Evolutionary conservation across 2,113 vertebrate species (phyloP), one percentile per base, ranked within the genome.

Genomic region (Sigmodon hispidus): DNA sequence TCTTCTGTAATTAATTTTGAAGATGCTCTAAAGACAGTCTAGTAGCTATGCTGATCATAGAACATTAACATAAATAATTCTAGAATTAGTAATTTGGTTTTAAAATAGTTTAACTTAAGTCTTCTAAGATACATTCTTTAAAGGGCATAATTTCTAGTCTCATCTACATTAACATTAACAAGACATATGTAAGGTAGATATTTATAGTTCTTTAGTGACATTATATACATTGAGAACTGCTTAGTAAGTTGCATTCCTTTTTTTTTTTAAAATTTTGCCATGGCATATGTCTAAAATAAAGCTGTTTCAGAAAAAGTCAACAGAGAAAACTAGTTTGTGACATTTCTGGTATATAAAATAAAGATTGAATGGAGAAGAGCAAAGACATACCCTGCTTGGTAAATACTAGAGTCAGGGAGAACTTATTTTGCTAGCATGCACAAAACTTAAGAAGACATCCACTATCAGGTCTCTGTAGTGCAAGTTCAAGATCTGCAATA

Each of bases 21-120:
- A 81, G 29, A 5, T 0, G 0, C 3, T 0, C 7, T 15, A 9
- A 83, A 16, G 5, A 40, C 0, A 36, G 22, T 24, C 43, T 26
- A 77, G 5, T 81, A 40, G 22, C 12, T 83, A 19, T 59, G 36
- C 26, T 17, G 7, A 57, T 57, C 34, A 57, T 21, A 55, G 34
- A 80, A n/a, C 21, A 19, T 11, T 10, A 81, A 36, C 40, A 81
- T 40, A 59, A 21, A 59, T 40, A 29, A 80, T 22, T 34, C 2
- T n/a, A 80, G 50, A 19, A 19, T 59, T 16, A 40, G 22, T 83
- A 59, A 59, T 40, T 81, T n/a, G 11, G 13, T 83, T 40, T 83
- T 22, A 81, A 59, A 26, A 40, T 59, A 11, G 15, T 81, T 40
- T 40, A 52, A 57, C 16, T 80, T 57, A 36, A 59, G 11, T 59